phyloP scores from a whole-genome alignment of 2,113 vertebrate species.

The Shinisaurus crocodilurus region DNA sequence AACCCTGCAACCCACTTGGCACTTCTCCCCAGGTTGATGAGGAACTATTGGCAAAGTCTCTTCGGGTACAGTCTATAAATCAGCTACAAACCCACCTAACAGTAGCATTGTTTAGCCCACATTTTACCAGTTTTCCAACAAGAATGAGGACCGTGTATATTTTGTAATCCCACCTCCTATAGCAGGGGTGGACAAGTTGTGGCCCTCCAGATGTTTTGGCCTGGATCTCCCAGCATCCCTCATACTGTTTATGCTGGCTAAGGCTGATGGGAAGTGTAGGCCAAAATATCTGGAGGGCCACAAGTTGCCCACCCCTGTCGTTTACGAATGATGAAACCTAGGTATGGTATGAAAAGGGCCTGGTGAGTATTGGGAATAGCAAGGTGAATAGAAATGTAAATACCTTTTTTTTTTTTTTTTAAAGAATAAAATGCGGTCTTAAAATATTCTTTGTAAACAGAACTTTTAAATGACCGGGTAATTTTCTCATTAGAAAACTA shows the following conservation, averaged over 20 bases:
- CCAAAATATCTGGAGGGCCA: too few relatives aligned
- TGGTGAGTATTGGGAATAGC: constrained; percentile 19
- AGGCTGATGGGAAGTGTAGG: too few relatives aligned
- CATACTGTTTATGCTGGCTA: too few relatives aligned
- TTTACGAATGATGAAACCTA: neutral
- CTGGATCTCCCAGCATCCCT: too few relatives aligned
- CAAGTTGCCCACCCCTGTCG: neutral
- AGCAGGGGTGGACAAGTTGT: too few relatives aligned
- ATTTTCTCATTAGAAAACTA: neutral
- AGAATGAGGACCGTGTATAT: neutral
- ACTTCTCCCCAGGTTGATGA: neutral
- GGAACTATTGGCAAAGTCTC: neutral
- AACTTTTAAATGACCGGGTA: constrained; percentile 11
- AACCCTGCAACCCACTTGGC: neutral
- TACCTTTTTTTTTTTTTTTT: neutral
- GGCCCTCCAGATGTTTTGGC: too few relatives aligned
- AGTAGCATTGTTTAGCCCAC: neutral
- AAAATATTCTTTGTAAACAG: neutral
- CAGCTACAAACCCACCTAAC: neutral
- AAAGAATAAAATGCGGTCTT: constrained; percentile 12
- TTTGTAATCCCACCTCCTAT: neutral
- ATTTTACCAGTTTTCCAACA: neutral
- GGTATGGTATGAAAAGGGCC: neutral
- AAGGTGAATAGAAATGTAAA: constrained; percentile 10
- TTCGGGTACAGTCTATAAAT: neutral